Evolutionary conservation across 2,113 vertebrate species (phyloP).

Genomic region (Limnothrissa miodon): DNA sequence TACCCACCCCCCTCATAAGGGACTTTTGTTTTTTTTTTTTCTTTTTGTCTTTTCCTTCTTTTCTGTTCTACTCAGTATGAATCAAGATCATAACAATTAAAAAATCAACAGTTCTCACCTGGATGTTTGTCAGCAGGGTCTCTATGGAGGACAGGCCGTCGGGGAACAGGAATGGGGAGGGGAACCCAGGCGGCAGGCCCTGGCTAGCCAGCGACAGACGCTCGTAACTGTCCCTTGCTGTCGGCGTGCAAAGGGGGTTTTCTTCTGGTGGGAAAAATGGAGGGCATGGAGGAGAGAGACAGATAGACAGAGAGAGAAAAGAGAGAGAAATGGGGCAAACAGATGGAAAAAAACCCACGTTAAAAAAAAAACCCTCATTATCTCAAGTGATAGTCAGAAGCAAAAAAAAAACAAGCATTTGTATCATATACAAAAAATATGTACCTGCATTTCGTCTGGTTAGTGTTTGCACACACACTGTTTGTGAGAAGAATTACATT

Average conservation of each 20-base stretch:
- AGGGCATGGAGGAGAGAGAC: constrained; percentile 4
- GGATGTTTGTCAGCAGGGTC: constrained; percentile 98
- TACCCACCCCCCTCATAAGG: too few species aligned
- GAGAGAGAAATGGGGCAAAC: neutral
- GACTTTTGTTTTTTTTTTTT: too few species aligned
- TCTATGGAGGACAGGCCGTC: constrained; percentile 98
- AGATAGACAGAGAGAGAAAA: neutral
- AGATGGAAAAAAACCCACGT: neutral
- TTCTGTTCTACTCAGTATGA: too few species aligned
- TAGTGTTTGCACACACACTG: constrained; percentile 48
- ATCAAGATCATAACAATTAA: too few species aligned
- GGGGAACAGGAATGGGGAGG: constrained; percentile 97
- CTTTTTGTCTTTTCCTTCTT: too few species aligned
- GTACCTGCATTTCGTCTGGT: constrained; percentile 24
- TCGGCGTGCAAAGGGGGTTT: constrained; percentile 92
- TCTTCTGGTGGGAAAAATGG: constrained; percentile 80
- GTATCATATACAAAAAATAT: constrained; percentile 40
- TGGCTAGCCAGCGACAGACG: constrained; percentile 93
- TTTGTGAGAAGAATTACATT: constrained; percentile 50
- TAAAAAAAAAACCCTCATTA: neutral
- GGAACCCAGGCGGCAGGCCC: constrained; percentile 91
- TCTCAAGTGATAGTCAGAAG: constrained; percentile 25
- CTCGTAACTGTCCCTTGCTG: constrained; percentile 96
- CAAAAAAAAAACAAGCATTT: constrained; percentile 22
- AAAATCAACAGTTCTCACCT: too few species aligned